Evolutionary conservation across 1,140 invertebrate genomes (phyloP).

Genomic region (Hylaeus anthracinus): DNA sequence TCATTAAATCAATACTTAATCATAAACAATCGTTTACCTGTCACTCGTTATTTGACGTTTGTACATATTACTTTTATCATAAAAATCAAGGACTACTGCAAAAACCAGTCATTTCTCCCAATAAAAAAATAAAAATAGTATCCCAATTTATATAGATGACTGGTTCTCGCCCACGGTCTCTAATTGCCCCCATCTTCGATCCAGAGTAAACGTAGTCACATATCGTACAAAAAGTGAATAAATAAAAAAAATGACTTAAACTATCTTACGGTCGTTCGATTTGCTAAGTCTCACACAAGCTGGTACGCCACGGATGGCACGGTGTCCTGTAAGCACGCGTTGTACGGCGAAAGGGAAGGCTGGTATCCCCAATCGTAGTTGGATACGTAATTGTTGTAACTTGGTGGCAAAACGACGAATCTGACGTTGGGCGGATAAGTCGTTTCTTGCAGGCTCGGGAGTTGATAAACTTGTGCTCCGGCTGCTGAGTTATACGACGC

Average conservation of each 20-base stretch:
- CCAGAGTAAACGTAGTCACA: too few species aligned
- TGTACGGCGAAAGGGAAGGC: not conserved
- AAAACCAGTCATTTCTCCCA: too few species aligned
- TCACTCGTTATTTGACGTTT: too few species aligned
- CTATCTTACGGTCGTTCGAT: constrained; percentile 24
- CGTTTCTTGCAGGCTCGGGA: not conserved
- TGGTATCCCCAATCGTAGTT: not conserved
- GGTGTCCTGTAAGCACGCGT: not conserved
- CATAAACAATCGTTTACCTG: too few species aligned
- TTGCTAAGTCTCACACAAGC: constrained; percentile 14
- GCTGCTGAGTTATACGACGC: not conserved
- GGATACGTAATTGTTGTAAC: not conserved
- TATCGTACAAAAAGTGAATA: constrained; percentile 16
- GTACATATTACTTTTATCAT: too few species aligned
- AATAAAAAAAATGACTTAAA: constrained; percentile 26
- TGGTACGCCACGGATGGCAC: not conserved
- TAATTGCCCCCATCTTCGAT: too few species aligned
- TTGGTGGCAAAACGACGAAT: not conserved
- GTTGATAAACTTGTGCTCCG: not conserved
- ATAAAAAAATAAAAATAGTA: too few species aligned
- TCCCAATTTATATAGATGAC: too few species aligned
- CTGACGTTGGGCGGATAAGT: not conserved
- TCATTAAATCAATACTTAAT: too few species aligned
- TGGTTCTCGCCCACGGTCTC: too few species aligned
- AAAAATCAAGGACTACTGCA: too few species aligned